Percentiles rank a stretch among this genome's conserved stretches.
Evolutionary conservation across 2,888 invertebrate species (phyloP).

Genomic region (Iselma pallidipennis): DNA sequence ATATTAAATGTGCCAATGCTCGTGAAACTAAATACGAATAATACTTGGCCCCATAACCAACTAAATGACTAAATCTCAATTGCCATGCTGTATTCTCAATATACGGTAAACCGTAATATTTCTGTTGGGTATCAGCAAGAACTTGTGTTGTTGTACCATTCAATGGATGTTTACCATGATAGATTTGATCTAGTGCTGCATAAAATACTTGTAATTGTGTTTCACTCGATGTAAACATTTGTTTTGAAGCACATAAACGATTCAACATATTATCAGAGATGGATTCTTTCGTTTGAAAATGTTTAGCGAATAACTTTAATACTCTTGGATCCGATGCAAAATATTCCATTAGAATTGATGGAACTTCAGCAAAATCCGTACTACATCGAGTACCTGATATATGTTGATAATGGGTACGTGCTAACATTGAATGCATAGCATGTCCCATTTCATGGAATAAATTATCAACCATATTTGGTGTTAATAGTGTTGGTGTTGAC

Average conservation of each 20-base stretch:
- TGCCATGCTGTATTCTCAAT: constrained; percentile 96
- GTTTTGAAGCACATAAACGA: constrained; percentile 82
- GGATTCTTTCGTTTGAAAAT: constrained; percentile 85
- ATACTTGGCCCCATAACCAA: constrained; percentile 98
- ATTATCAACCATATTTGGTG: constrained; percentile 88
- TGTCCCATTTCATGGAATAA: constrained; percentile 99
- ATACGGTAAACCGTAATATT: constrained; percentile 86
- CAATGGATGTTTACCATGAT: constrained; percentile 70
- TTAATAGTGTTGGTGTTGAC: constrained; percentile 77
- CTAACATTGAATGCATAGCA: constrained; percentile 98
- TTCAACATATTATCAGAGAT: constrained; percentile 80
- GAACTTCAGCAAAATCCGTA: constrained; percentile 98
- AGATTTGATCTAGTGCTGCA: constrained; percentile 87
- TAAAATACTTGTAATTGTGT: constrained; percentile 62
- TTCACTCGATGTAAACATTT: constrained; percentile 87
- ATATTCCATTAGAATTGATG: constrained; percentile 98
- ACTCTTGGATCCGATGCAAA: constrained; percentile 90
- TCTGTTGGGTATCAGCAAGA: constrained; percentile 73
- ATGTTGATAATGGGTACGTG: constrained; percentile 93
- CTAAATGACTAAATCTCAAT: constrained; percentile 91
- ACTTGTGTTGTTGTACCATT: constrained; percentile 69
- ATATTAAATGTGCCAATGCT: constrained; percentile 90
- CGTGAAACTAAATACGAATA: constrained; percentile 96
- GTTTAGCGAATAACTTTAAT: constrained; percentile 82
- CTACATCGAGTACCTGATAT: constrained; percentile 96